Conservation (phyloP, 2,113 vertebrate genomes). For the Salvelinus alpinus region DNA sequence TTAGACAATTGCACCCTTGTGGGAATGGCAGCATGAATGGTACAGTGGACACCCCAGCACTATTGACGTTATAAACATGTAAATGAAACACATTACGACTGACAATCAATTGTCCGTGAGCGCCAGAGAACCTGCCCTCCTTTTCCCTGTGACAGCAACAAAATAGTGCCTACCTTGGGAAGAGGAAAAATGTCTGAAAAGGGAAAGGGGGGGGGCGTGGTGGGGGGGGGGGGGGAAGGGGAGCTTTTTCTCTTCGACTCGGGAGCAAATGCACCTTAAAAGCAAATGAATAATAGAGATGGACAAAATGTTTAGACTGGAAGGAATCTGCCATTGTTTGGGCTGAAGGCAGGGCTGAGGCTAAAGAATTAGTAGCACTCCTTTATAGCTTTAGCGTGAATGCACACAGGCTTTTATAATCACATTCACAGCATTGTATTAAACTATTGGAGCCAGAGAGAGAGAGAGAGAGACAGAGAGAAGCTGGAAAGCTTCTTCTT, state of each 20-base stretch:
- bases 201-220: slow-evolving; percentile 22
- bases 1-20: slow-evolving; percentile 90
- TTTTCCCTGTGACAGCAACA: slow-evolving; percentile 80
- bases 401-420: slow-evolving; percentile 66
- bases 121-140: slow-evolving; percentile 82
- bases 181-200: slow-evolving; percentile 66
- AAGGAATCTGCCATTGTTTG: slow-evolving; percentile 83
- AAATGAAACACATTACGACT: slow-evolving; percentile 98
- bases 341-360: slow-evolving; percentile 68
- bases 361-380: slow-evolving; percentile 54
- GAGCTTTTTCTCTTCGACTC: slow-evolving; percentile 74
- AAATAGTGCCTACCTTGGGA: slow-evolving; percentile 89
- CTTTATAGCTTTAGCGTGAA: slow-evolving; percentile 69
- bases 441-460: slow-evolving; percentile 47
- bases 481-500: not conserved
- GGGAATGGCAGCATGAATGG: slow-evolving; percentile 89
- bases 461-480: slow-evolving; percentile 3
- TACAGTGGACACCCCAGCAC: slow-evolving; percentile 88
- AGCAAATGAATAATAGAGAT: slow-evolving; percentile 82
- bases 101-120: slow-evolving; percentile 97
- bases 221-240: slow-evolving; percentile 57
- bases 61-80: slow-evolving; percentile 98
- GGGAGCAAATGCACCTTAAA: slow-evolving; percentile 87
- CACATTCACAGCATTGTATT: slow-evolving; percentile 54
- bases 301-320: slow-evolving; percentile 84